phyloP scores from a whole-genome alignment of 2,797 vertebrate genomes.

The Euphonia xanthogaster region DNA sequence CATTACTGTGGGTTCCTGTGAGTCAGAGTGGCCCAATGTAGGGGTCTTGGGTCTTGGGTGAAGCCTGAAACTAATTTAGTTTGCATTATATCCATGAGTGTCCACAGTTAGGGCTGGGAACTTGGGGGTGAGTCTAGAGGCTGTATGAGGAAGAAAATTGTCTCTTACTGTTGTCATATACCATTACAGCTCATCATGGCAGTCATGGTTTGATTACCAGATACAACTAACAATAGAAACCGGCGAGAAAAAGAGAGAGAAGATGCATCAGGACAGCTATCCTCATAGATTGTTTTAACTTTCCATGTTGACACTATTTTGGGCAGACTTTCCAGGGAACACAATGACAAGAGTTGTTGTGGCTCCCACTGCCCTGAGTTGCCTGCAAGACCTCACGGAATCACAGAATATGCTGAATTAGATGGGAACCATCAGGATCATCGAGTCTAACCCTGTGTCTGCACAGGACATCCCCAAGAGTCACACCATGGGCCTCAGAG shows the following conservation, averaged over 20 bases:
- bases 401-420: background rate
- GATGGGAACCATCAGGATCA: background rate
- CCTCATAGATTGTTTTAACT: background rate
- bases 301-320: background rate
- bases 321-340: background rate
- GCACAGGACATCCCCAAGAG: background rate
- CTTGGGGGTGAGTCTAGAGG: background rate
- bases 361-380: background rate
- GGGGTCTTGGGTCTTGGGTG: background rate
- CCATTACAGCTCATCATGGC: background rate
- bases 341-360: background rate
- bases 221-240: background rate
- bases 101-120: background rate
- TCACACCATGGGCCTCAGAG: background rate
- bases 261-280: background rate
- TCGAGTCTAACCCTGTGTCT: accelerated
- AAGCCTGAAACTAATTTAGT: background rate
- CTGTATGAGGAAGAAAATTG: background rate
- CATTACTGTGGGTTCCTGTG: background rate
- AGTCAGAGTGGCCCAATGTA: background rate
- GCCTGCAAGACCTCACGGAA: background rate
- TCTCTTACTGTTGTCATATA: background rate
- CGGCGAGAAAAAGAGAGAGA: background rate
- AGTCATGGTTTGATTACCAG: background rate
- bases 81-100: background rate